Evolutionary conservation across 2,888 invertebrate species (phyloP).

Genomic region (Xylota segnis): DNA sequence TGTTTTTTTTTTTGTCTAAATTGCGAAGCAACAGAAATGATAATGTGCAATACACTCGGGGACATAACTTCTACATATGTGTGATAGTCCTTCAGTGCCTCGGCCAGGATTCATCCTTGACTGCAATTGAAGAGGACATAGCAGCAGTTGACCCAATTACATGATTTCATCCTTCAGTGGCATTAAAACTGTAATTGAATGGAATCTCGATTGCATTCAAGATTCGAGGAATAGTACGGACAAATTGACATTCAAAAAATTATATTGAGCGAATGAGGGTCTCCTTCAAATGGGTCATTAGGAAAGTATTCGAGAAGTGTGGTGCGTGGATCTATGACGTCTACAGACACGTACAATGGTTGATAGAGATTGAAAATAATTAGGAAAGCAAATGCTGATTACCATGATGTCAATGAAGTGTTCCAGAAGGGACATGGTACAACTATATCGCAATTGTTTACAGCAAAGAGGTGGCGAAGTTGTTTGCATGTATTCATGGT

Average conservation of each 20-base stretch:
- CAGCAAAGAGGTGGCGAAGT: no score
- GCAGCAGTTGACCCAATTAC: conserved; percentile 40
- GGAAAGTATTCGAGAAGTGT: no score
- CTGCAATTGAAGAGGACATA: neutral
- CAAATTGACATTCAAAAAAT: neutral
- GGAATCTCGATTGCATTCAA: conserved; percentile 11
- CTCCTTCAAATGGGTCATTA: no score
- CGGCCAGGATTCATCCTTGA: conserved; percentile 17
- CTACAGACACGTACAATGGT: no score
- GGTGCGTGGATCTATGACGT: no score
- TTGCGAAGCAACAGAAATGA: conserved; percentile 34
- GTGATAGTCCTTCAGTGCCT: conserved; percentile 29
- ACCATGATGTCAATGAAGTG: no score
- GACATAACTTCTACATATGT: conserved; percentile 12
- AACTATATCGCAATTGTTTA: no score
- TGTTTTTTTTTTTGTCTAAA: conserved; percentile 39
- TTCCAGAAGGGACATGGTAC: no score
- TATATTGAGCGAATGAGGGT: neutral
- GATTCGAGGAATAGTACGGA: neutral
- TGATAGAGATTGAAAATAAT: no score
- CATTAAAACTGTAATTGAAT: conserved; percentile 14
- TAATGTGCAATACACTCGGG: conserved; percentile 19
- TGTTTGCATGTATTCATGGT: no score
- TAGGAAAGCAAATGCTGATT: no score
- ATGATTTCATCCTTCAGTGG: neutral